Evolutionary conservation across 2,888 invertebrate species (phyloP), one percentile per base, ranked within the genome.

Genomic region (Drosophila paucipuncta): DNA sequence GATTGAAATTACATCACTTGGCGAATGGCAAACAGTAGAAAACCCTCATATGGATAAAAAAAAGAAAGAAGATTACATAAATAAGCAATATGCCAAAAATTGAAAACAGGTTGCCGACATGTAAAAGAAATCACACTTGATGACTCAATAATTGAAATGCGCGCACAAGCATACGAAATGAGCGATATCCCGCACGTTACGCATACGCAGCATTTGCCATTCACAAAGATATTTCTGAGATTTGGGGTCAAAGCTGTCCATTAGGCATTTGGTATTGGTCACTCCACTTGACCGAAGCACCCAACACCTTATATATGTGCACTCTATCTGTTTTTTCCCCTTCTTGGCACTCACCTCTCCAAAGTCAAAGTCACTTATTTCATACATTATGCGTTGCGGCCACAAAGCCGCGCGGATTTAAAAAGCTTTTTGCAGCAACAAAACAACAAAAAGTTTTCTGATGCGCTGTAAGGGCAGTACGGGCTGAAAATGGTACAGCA

Each of bases 131-230:
- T 87, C 87, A 84, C 86, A 80, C 83, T 90, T 87, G 76, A 87
- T 83, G 89, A 90, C 84, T 90, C 82, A 77, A 86, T 87, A 90
- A 87, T 90, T 87, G 90, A 87, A 90, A 90, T 74, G 60, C 72
- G 68, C 73, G 62, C 68, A 67, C 71, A 69, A 75, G 82, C 85
- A 82, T 78, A 73, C 71, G 67, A 70, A 81, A 83, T 76, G 65
- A 75, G 60, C 53, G 18, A 31, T 28, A 30, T 10, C 39, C 33
- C 47, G 54, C 58, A 61, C 53, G 55, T 80, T 76, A 61, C 74
- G 74, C 73, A 83, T 76, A 76, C 84, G 84, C 60, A 64, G 9
- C 25, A 53, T 66, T 68, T 67, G 67, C 35, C 31, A 9, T 31
- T 22, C 11, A 37, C 61, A 30, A 22, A 55, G 68, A 80, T 62